A percentile compares a stretch with the other conserved stretches of the same genome.
Evolutionary conservation across 92 coral and sea anemone genomes (phyloP).

Genomic region (Epizoanthus stellaris): DNA sequence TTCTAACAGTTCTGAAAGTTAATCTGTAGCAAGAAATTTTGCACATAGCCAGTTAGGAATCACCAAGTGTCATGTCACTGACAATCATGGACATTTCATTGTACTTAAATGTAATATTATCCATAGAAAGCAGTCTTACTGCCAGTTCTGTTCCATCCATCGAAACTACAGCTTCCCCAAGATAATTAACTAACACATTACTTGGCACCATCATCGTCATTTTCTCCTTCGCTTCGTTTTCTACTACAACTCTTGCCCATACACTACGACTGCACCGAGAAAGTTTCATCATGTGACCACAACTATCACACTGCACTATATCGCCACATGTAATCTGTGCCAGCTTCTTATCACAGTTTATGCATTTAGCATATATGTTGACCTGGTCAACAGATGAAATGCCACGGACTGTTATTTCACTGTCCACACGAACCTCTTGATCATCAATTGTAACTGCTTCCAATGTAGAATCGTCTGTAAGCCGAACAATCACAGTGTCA

Average conservation of each 20-base stretch:
- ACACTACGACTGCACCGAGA: slow-evolving; percentile 22
- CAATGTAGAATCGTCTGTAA: too few species aligned
- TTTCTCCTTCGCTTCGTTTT: slow-evolving; percentile 13
- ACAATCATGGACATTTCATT: slow-evolving; percentile 10
- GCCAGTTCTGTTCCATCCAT: slow-evolving; percentile 19
- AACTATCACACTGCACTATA: neutral
- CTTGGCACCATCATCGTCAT: slow-evolving; percentile 17
- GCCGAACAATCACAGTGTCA: too few species aligned
- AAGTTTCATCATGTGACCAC: slow-evolving; percentile 16
- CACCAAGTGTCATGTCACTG: slow-evolving; percentile 15
- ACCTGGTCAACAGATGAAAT: too few species aligned
- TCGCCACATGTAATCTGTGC: too few species aligned
- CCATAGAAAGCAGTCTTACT: slow-evolving; percentile 18
- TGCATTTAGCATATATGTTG: too few species aligned
- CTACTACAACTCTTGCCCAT: slow-evolving; percentile 22
- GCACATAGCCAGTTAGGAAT: slow-evolving; percentile 1
- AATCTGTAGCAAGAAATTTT: slow-evolving; percentile 9
- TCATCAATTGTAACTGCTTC: too few species aligned
- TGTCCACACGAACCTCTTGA: too few species aligned
- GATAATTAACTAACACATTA: slow-evolving; percentile 17
- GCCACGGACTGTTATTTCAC: too few species aligned
- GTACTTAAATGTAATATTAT: slow-evolving; percentile 13
- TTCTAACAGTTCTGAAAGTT: slow-evolving; percentile 13
- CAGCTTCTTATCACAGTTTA: too few species aligned
- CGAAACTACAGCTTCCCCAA: slow-evolving; percentile 21